Percentiles rank a stretch among this genome's conserved stretches.
Evolutionary conservation across 1,140 invertebrate genomes (phyloP).

Genomic region (Druon quercuslanigerum): DNA sequence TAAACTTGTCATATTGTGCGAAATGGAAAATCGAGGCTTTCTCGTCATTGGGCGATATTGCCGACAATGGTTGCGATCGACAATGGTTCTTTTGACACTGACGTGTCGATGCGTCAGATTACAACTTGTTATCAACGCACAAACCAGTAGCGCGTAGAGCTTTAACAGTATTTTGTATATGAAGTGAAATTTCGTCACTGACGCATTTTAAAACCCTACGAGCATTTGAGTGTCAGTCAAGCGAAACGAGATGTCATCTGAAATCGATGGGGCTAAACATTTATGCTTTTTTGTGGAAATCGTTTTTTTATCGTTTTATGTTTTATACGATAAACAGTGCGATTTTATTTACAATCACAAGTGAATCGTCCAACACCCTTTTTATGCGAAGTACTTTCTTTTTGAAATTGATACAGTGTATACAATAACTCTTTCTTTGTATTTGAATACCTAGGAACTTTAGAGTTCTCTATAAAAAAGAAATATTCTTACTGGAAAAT

Average conservation of each 20-base stretch:
- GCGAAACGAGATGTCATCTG: not conserved
- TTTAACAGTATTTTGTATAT: conserved; percentile 21
- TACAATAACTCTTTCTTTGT: too few species aligned
- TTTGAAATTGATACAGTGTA: too few species aligned
- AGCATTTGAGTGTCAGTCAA: conserved; percentile 14
- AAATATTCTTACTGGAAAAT: too few species aligned
- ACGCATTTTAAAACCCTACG: not conserved
- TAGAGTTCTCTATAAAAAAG: too few species aligned
- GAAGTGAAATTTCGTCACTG: not conserved
- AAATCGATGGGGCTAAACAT: not conserved
- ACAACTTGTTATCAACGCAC: conserved; percentile 14
- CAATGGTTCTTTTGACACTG: conserved; percentile 19
- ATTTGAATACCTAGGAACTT: too few species aligned
- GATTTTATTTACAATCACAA: too few species aligned
- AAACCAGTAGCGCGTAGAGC: not conserved
- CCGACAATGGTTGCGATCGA: not conserved
- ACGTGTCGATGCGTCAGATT: conserved; percentile 18
- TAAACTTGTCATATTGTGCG: too few species aligned
- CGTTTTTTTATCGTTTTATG: not conserved
- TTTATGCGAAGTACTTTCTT: too few species aligned
- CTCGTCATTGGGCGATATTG: not conserved
- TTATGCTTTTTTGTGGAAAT: not conserved
- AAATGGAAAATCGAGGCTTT: not conserved
- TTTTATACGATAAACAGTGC: not conserved
- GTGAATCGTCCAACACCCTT: too few species aligned